phyloP scores from a whole-genome alignment of 1,140 invertebrate genomes.

The Rhagoletis pomonella region DNA sequence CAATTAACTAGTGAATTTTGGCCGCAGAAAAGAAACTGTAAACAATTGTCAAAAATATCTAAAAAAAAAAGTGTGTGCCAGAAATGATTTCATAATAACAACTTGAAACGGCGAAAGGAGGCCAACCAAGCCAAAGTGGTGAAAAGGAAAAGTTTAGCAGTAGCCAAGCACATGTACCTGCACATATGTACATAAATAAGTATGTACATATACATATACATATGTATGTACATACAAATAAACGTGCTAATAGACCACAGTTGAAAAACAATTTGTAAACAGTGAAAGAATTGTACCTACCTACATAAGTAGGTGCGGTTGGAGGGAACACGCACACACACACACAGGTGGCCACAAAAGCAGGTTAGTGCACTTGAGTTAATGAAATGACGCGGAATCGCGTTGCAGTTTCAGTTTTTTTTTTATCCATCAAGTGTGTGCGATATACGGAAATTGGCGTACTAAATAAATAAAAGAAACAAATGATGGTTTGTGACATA shows the following conservation, averaged over 20 bases:
- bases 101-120: slow-evolving; percentile 23
- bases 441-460: not conserved
- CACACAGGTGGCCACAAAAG: not conserved
- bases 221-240: not conserved
- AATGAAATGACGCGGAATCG: slow-evolving; percentile 11
- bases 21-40: not conserved
- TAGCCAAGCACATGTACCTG: slow-evolving; percentile 24
- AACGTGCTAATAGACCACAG: not conserved
- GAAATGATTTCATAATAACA: slow-evolving; percentile 51
- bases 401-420: not conserved
- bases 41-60: too few species aligned
- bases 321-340: not conserved
- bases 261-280: slow-evolving; percentile 25
- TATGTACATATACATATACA: too few species aligned
- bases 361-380: slow-evolving; percentile 36
- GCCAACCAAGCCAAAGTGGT: not conserved
- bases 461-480: too few species aligned
- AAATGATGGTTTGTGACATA: not conserved
- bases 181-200: not conserved
- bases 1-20: not conserved
- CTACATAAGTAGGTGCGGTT: not conserved
- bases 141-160: not conserved
- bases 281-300: not conserved
- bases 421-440: not conserved
- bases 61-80: not conserved